These are phyloP conservation scores for Tipula unca DNA, from an alignment of 2,888 invertebrate species.

Conservation along the genomic window DNA sequence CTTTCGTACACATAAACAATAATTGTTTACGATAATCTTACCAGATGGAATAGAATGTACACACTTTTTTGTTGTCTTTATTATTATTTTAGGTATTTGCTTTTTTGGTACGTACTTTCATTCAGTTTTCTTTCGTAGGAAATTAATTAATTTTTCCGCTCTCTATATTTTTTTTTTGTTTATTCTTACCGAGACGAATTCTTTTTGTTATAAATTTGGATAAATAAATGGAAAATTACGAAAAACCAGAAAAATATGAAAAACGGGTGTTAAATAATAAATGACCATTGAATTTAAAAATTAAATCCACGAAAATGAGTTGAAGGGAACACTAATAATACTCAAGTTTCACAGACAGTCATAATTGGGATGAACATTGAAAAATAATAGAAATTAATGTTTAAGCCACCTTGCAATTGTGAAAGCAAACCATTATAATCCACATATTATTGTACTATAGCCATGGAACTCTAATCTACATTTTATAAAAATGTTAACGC, in stretches of 20 bases:
- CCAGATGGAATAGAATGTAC: background rate
- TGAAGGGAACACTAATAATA: no score
- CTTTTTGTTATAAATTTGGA: background rate
- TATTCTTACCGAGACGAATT: background rate
- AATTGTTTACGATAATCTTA: slow-evolving; percentile 8
- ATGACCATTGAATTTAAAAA: background rate
- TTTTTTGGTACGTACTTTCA: background rate
- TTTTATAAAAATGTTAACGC: no score
- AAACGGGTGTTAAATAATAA: background rate
- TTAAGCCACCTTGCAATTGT: no score
- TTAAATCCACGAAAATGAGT: background rate
- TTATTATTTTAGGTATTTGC: background rate
- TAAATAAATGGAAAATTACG: background rate
- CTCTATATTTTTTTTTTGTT: background rate
- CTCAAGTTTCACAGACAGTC: no score
- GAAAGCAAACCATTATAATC: no score
- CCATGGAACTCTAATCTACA: no score
- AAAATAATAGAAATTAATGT: no score
- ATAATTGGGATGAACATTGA: no score
- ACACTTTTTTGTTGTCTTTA: background rate
- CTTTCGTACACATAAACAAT: background rate
- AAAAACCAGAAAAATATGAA: background rate
- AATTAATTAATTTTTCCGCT: slow-evolving; percentile 14
- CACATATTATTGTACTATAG: no score
- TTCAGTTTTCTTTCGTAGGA: background rate